A percentile compares a stretch with the other conserved stretches of the same genome.
Evolutionary conservation across 2,888 invertebrate species (phyloP).

Genomic region (Sympetrum striolatum): DNA sequence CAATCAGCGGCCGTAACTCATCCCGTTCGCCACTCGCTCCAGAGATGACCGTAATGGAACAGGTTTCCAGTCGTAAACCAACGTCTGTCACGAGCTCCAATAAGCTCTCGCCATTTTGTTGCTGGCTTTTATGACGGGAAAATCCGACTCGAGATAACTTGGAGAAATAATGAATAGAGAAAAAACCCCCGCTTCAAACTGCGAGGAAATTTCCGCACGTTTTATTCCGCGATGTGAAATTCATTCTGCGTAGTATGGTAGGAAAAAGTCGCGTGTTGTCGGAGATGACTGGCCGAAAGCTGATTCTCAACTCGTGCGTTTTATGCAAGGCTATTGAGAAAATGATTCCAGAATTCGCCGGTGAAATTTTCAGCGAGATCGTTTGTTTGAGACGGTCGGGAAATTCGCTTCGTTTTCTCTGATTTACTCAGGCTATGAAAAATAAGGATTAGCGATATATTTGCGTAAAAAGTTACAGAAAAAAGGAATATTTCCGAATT

Average conservation of each 20-base stretch:
- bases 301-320: too few species aligned
- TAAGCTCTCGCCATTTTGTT: neutral
- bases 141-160: neutral
- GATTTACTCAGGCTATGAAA: too few species aligned
- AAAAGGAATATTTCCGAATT: too few species aligned
- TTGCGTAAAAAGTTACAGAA: too few species aligned
- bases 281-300: too few species aligned
- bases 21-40: neutral
- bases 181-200: neutral
- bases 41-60: neutral
- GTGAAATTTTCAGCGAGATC: too few species aligned
- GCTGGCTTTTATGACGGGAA: neutral
- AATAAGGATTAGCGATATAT: too few species aligned
- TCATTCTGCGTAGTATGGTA: neutral
- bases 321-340: too few species aligned
- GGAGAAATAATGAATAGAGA: neutral
- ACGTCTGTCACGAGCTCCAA: neutral
- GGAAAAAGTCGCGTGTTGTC: neutral
- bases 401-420: too few species aligned
- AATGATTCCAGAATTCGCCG: too few species aligned
- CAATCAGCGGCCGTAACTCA: neutral
- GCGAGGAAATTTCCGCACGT: neutral
- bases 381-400: too few species aligned
- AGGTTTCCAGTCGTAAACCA: neutral
- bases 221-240: neutral